Evolutionary conservation across 2,113 vertebrate species (phyloP), one percentile per base, ranked within the genome.

Genomic region (Corvus hawaiiensis): DNA sequence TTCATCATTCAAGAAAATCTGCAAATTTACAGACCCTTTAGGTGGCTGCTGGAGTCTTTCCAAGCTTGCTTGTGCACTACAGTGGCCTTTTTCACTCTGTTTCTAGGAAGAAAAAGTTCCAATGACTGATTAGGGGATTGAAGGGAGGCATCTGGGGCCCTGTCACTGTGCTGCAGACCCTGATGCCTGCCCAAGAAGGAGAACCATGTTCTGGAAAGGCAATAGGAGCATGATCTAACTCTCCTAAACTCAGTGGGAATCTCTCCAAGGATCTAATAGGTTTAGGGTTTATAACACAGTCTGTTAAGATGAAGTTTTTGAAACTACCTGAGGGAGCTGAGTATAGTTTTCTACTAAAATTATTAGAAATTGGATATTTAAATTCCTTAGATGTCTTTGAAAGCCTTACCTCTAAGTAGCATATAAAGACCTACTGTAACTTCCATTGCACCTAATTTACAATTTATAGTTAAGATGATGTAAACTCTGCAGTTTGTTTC

Each of bases 381-480:
- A 94, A 93, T 96, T 93, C 69, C 49, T 93, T 54, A 61, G 56
- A 80, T 49, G 19, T 81, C 79, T 94, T 75, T 96, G 88, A 93
- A 96, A 90, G 18, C 27, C 49, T 84, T 90, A 75, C 79, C 44
- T 93, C 56, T 87, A 92, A 93, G 61, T 49, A 68, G 39, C 73
- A 37, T 84, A 88, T 92, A 92, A 95, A 96, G 59, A 68, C 67
- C 93, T 72, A 81, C 84, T 78, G 55, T 77, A 90, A 90, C 73
- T 94, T 93, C 73, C 56, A 83, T 85, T 90, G 63, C 67, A 95
- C 90, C 67, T 95, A 84, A 91, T 94, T 93, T 94, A 73, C 39
- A 41, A 32, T 93, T 95, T 95, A 88, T 80, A 84, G 77, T 56
- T 87, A 80, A 91, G 72, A 64, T 91, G 85, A 96, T 84, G 83